phyloP scores from a whole-genome alignment of 2,113 vertebrate species.

The Neodon shergylaensis region DNA sequence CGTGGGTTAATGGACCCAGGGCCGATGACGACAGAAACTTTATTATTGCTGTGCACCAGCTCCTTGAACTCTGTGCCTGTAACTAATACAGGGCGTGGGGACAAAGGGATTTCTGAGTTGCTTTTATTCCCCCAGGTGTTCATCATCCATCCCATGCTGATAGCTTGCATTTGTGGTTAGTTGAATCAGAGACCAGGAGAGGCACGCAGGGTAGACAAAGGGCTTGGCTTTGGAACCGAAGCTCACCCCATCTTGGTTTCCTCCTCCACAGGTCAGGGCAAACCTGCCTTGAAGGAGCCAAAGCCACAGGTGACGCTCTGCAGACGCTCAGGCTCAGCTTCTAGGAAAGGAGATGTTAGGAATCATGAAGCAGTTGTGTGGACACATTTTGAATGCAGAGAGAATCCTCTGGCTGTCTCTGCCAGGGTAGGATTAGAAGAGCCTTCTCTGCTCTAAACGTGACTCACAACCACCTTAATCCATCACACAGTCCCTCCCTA shows the following conservation, averaged over 20 bases:
- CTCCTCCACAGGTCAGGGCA: neutral
- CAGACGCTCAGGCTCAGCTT: neutral
- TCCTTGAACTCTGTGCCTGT: neutral
- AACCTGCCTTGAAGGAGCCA: neutral
- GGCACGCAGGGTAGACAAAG: slow-evolving; percentile 8
- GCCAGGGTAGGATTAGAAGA: neutral
- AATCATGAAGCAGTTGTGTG: neutral
- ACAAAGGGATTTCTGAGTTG: slow-evolving; percentile 64
- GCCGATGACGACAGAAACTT: neutral
- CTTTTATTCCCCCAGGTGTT: slow-evolving; percentile 68
- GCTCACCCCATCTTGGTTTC: slow-evolving; percentile 41
- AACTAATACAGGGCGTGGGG: slow-evolving; percentile 40
- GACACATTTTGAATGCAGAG: neutral
- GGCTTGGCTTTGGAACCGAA: slow-evolving; percentile 65
- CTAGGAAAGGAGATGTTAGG: neutral
- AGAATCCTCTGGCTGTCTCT: neutral
- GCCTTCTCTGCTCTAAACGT: neutral
- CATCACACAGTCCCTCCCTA: neutral
- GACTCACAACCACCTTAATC: neutral
- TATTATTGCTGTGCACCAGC: slow-evolving; percentile 43
- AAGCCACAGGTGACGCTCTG: neutral
- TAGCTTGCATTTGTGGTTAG: slow-evolving; percentile 71
- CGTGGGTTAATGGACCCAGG: neutral
- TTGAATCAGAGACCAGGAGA: slow-evolving; percentile 62
- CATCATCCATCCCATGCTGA: slow-evolving; percentile 59